These are phyloP conservation scores for Morus bassanus DNA, from an alignment of 2,797 vertebrate genomes.

Conservation along the genomic window DNA sequence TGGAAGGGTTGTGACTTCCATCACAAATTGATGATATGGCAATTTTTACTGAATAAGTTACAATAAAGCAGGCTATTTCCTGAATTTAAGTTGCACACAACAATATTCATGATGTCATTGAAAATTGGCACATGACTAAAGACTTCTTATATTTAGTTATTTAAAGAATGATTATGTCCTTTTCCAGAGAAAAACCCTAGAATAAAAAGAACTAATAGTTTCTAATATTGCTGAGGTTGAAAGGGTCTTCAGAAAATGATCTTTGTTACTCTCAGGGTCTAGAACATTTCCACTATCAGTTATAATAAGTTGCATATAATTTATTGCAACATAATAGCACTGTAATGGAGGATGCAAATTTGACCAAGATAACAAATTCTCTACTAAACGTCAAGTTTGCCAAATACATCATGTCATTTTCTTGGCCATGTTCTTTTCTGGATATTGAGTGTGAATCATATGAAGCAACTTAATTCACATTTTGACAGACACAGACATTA, in stretches of 20 bases:
- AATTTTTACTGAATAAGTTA: not conserved
- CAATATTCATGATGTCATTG: not conserved
- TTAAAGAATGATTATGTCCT: not conserved
- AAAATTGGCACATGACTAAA: not conserved
- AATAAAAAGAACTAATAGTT: not conserved
- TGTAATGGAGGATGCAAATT: not conserved
- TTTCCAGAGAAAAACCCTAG: not conserved
- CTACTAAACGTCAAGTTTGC: not conserved
- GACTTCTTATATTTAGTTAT: not conserved
- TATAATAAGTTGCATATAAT: not conserved
- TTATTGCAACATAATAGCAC: not conserved
- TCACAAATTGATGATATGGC: not conserved
- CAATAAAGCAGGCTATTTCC: not conserved
- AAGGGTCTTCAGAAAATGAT: not conserved
- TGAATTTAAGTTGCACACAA: not conserved
- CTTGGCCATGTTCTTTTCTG: not conserved
- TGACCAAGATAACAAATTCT: not conserved
- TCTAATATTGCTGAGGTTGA: not conserved
- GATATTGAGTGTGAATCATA: not conserved
- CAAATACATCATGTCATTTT: not conserved
- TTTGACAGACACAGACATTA: constrained; percentile 7
- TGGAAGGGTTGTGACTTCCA: not conserved
- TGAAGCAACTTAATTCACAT: not conserved
- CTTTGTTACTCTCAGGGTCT: not conserved
- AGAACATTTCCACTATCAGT: not conserved